Conservation (phyloP, 2,113 vertebrate genomes). For the Catharus fuscescens region DNA sequence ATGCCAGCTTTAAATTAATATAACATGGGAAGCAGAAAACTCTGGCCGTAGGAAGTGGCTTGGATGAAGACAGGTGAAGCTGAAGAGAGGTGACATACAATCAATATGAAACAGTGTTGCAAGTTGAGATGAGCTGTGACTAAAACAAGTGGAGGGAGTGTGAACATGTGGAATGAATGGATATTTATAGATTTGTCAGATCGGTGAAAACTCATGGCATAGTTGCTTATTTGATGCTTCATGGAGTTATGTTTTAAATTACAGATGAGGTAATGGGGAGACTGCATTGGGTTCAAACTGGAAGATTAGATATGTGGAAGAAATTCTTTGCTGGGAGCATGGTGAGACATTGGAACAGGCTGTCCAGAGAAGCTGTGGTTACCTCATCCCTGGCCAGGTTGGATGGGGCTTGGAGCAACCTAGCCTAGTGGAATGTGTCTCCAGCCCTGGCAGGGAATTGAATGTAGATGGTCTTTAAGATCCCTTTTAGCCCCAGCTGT, state of each 20-base stretch:
- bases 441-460: neutral
- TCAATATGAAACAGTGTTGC: neutral
- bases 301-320: neutral
- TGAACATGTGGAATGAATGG: neutral
- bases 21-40: neutral
- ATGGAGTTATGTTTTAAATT: neutral
- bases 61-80: neutral
- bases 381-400: neutral
- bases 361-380: neutral
- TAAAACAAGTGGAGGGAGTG: neutral
- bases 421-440: neutral
- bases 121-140: neutral
- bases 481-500: neutral
- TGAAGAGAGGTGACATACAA: neutral
- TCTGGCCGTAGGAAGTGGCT: neutral
- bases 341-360: neutral
- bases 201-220: rapidly evolving
- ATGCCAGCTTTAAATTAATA: neutral
- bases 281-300: neutral
- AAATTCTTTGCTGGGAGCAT: neutral
- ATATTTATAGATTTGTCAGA: neutral
- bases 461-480: neutral
- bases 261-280: neutral
- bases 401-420: neutral
- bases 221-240: neutral